Evolutionary conservation across 2,797 vertebrate genomes (phyloP).

Genomic region (Gallinago solitaria): DNA sequence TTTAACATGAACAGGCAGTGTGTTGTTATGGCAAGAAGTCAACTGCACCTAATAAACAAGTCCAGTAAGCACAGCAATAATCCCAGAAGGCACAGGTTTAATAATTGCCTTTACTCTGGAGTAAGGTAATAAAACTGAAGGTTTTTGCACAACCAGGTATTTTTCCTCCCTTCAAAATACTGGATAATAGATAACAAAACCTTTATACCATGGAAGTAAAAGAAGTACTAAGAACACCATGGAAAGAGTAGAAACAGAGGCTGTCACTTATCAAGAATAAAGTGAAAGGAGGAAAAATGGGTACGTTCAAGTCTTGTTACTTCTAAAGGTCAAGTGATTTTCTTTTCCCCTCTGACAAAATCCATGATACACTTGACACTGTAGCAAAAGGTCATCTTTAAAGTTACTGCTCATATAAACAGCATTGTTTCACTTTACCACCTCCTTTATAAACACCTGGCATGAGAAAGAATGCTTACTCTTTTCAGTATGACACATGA

Average conservation of each 20-base stretch:
- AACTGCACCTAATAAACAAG: background rate
- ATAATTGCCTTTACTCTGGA: background rate
- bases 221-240: background rate
- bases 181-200: background rate
- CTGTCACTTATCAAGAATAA: background rate
- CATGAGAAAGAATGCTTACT: background rate
- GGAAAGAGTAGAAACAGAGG: background rate
- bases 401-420: conserved; percentile 11
- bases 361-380: background rate
- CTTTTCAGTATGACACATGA: background rate
- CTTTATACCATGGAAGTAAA: background rate
- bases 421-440: background rate
- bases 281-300: background rate
- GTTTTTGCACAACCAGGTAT: background rate
- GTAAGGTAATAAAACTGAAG: background rate
- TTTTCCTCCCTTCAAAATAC: background rate
- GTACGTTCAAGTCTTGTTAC: background rate
- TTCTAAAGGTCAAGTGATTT: conserved; percentile 41
- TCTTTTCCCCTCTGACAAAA: background rate
- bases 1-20: background rate
- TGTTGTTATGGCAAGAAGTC: background rate
- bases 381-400: conserved; percentile 36
- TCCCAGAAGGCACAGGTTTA: background rate
- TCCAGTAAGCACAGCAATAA: background rate
- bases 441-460: background rate